Conservation (phyloP, 2,888 invertebrate species). For the Prosopocoilus inquinatus region DNA sequence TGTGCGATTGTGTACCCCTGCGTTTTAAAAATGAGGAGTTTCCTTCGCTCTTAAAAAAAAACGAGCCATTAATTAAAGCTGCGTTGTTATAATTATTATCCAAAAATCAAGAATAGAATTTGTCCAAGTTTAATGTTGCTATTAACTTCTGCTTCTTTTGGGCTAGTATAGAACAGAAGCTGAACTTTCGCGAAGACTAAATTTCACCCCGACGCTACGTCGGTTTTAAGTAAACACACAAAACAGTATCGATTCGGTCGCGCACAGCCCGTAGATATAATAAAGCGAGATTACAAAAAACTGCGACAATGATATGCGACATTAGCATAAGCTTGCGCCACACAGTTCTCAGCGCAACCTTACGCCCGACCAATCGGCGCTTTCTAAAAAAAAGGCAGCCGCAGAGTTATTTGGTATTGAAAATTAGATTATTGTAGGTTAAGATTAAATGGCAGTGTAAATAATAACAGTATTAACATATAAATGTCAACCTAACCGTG, state of each 20-base stretch:
- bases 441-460: conserved; percentile 36
- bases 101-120: too few relatives aligned
- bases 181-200: neutral
- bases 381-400: conserved; percentile 7
- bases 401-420: conserved; percentile 17
- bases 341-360: neutral
- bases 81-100: too few relatives aligned
- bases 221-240: neutral
- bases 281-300: neutral
- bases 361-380: neutral
- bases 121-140: too few relatives aligned
- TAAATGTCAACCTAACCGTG: conserved; percentile 49
- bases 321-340: conserved; percentile 2
- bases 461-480: conserved; percentile 45
- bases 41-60: too few relatives aligned
- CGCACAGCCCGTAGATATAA: neutral
- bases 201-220: neutral
- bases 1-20: too few relatives aligned
- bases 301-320: neutral
- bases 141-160: neutral
- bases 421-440: conserved; percentile 31
- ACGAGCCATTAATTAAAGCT: too few relatives aligned
- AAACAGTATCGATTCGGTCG: neutral
- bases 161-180: neutral
- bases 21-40: too few relatives aligned